Evolutionary conservation across 2,888 invertebrate species (phyloP), one percentile per base, ranked within the genome.

Genomic region (Athripsodes cinereus): DNA sequence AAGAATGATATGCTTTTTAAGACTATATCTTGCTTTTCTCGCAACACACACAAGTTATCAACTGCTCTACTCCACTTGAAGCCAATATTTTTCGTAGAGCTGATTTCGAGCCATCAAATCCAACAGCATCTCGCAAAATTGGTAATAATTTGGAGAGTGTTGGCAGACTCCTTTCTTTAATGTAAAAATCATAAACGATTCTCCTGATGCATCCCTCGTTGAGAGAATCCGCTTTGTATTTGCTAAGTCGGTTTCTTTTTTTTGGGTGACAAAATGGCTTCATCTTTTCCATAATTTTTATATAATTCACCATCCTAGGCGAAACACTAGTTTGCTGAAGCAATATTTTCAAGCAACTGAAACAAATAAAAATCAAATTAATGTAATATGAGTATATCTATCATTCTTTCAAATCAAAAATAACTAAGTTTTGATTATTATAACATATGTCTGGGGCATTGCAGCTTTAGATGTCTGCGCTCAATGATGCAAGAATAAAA

Each of bases 1-100:
- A 61, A 52, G 53, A 55, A 63, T 51, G 57, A 31, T 13, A 61
- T 62, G 47, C 62, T 21, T 55, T 58, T 20, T 11, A 58, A 57
- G 44, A 55, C 18, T 20, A 62, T 63, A 10, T 56, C 18, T 31
- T 57, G 55, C 26, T 49, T 44, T 52, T 63, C 61, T 13, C 55
- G 56, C 35, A 63, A 35, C 16, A 61, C 18, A 40, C 53, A 58
- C 53, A 46, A 52, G 11, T 57, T 55, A 52, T 61, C 52, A 16
- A 60, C 59, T 8, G 60, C 53, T 21, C 49, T 59, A 53, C 40
- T 52, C 51, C 60, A n/a, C 26, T 21, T 8, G 13, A 64, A 54
- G 16, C 62, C 56, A 1, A 61, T n/a, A 57, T 22, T 11, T 46
- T 53, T 31, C 53, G 16, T 10, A 59, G 53, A 31, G 56, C 48